Conservation (phyloP, 2,888 invertebrate species). For the Loripinus fragilis region DNA sequence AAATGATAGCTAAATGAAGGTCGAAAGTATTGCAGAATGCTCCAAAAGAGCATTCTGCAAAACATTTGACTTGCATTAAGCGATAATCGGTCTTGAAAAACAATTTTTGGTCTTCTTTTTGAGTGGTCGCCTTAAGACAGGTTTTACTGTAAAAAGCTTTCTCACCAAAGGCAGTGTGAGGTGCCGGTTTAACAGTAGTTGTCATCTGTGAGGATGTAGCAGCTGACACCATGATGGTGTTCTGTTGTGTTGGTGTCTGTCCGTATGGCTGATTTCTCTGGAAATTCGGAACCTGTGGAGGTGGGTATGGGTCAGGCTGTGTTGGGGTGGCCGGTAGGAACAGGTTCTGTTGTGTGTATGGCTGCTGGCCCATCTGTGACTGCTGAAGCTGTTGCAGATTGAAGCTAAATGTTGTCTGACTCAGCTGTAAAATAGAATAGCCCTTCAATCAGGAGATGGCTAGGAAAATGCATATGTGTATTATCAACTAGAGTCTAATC, state of each 20-base stretch:
- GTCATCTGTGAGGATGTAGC: constrained; percentile 95
- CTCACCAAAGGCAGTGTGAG: constrained; percentile 70
- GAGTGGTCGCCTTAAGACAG: too few species aligned
- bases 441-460: too few species aligned
- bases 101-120: too few species aligned
- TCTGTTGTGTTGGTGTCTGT: constrained; percentile 88
- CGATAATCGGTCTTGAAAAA: too few species aligned
- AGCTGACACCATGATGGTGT: constrained; percentile 92
- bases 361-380: constrained; percentile 71
- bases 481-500: too few species aligned
- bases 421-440: constrained; percentile 46
- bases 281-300: constrained; percentile 59
- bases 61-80: too few species aligned
- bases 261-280: constrained; percentile 65
- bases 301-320: constrained; percentile 70
- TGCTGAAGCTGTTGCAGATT: constrained; percentile 79
- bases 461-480: too few species aligned
- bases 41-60: too few species aligned
- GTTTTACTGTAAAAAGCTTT: too few species aligned
- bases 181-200: constrained; percentile 89
- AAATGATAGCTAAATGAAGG: too few species aligned
- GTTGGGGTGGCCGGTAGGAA: constrained; percentile 88
- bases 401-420: constrained; percentile 85
- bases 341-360: constrained; percentile 82
- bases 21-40: too few species aligned